A percentile compares a stretch with the other conserved stretches of the same genome.
Evolutionary conservation across 2,113 vertebrate species (phyloP).

Genomic region (Mormyrus lacerda): DNA sequence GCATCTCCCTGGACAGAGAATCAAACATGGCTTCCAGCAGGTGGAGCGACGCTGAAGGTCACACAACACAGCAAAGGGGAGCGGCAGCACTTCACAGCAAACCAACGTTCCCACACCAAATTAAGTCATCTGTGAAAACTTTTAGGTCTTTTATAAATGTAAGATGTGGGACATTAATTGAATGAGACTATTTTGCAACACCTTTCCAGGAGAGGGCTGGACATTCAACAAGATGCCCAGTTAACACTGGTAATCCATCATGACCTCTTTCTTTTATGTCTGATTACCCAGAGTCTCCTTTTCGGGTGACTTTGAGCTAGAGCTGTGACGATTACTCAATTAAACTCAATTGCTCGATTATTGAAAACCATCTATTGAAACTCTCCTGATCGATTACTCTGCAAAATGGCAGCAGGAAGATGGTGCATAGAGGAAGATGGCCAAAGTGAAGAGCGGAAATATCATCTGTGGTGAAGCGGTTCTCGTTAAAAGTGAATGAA

Average conservation of each 20-base stretch:
- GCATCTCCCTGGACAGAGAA: constrained; percentile 63
- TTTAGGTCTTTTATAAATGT: constrained; percentile 46
- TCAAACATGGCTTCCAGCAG: constrained; percentile 85
- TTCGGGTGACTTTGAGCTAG: neutral
- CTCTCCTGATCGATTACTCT: neutral
- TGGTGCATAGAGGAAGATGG: neutral
- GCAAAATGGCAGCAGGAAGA: neutral
- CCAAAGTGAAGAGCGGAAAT: neutral
- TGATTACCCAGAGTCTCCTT: neutral
- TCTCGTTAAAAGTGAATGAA: neutral
- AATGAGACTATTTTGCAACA: constrained; percentile 27
- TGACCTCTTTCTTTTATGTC: neutral
- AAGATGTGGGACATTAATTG: constrained; percentile 34
- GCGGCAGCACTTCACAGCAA: constrained; percentile 51
- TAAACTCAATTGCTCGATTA: neutral
- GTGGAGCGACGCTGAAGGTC: constrained; percentile 74
- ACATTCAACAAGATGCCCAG: neutral
- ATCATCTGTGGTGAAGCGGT: neutral
- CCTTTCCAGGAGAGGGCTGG: neutral
- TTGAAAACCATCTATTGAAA: neutral
- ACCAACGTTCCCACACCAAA: constrained; percentile 64
- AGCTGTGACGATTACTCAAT: neutral
- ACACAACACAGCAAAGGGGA: constrained; percentile 51
- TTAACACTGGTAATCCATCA: neutral
- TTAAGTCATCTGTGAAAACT: constrained; percentile 69